Evolutionary conservation across 2,113 vertebrate genomes (phyloP), one percentile per base, ranked within the genome.

Genomic region (Cepphus grylle): DNA sequence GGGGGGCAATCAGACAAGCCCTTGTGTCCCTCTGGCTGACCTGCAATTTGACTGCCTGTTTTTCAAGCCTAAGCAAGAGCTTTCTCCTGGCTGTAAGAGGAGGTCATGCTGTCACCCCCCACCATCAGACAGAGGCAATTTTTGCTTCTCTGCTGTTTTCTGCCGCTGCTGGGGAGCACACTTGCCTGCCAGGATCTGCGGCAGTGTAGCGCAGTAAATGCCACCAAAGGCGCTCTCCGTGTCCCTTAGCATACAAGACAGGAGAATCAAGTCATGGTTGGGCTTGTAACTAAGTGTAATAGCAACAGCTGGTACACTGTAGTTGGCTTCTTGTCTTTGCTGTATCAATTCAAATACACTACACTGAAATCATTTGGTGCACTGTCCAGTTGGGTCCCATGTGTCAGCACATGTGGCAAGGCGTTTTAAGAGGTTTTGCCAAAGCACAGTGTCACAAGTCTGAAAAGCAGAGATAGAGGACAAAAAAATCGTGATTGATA

Each of bases 21-120:
- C 21, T 81, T 18, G 21, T 45, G 9, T 17, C 38, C 18, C 45
- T 58, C 34, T 65, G 13, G 16, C 26, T 8, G 14, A 4, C 43
- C 26, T 1, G 3, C 49, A 77, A 14, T 65, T 47, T 25, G 23
- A 11, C 23, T 47, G 36, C 0, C 0, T 61, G 71, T 56, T 91
- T 95, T 92, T 30, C 58, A 82, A 92, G 70, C n/a, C 56, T 42
- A 38, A 26, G 50, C 40, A 65, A 73, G 78, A 40, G 62, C 86
- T 76, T 88, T 72, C 43, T 72, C 15, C 32, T 42, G 36, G 19
- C 65, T 74, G 32, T 36, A 45, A 72, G 22, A 72, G 20, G 18
- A 69, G 55, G 62, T 50, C 0, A 0, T 36, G 58, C 71, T 86
- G 58, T 56, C 80, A 88, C 22, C 17, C 11, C 27, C 11, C 36